phyloP scores from a whole-genome alignment of 2,113 vertebrate genomes.

The Romanogobio albipinnatus region DNA sequence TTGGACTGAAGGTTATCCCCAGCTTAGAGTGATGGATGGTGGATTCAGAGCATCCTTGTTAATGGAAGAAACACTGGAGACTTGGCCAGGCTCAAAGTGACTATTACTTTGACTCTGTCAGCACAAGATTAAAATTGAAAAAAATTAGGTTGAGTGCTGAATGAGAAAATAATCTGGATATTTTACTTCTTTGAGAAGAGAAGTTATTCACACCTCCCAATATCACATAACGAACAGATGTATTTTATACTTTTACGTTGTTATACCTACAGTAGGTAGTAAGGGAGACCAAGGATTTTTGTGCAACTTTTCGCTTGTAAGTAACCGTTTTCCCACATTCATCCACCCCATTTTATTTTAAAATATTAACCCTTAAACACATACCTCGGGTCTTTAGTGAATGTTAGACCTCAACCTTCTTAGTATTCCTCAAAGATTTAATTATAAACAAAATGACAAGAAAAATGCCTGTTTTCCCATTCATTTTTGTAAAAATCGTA shows the following conservation, averaged over 20 bases:
- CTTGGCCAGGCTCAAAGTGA: constrained; percentile 7
- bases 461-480: no score
- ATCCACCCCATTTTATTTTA: neutral
- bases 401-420: no score
- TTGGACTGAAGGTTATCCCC: constrained; percentile 23
- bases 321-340: neutral
- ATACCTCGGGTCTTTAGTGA: no score
- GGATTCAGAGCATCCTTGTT: constrained; percentile 20
- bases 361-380: no score
- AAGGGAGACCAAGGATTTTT: neutral
- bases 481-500: no score
- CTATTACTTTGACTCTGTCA: constrained; percentile 24
- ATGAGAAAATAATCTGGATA: neutral
- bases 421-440: no score
- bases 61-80: constrained; percentile 25
- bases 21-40: constrained; percentile 34
- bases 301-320: neutral
- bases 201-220: neutral
- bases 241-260: no score
- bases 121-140: constrained; percentile 12
- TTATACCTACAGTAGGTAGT: neutral
- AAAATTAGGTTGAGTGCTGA: neutral
- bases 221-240: neutral
- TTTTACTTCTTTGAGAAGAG: neutral
- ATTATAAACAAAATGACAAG: no score